Conservation (phyloP, 2,888 invertebrate genomes). For the Fissipunctia ypsillon region DNA sequence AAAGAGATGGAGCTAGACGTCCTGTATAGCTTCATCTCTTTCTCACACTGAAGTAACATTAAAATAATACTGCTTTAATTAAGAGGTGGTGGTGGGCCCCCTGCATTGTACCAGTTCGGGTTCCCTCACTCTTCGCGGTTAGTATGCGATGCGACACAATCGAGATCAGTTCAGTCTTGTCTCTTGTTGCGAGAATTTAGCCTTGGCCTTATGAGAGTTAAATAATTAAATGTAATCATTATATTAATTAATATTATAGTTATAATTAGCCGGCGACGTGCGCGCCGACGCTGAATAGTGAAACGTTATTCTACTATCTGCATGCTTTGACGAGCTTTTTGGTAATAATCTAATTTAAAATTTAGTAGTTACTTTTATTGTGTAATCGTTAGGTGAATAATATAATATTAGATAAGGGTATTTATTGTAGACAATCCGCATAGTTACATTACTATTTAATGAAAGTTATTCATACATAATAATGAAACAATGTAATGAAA, state of each 20-base stretch:
- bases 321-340: slow-evolving; percentile 91
- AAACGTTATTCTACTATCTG: slow-evolving; percentile 89
- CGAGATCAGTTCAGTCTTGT: slow-evolving; percentile 87
- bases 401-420: slow-evolving; percentile 89
- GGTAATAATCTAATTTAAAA: slow-evolving; percentile 90
- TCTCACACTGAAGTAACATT: no score
- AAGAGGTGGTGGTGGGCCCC: no score
- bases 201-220: slow-evolving; percentile 91
- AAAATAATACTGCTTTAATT: no score
- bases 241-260: slow-evolving; percentile 83
- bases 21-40: no score
- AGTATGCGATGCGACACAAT: slow-evolving; percentile 83
- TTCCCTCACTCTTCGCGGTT: slow-evolving; percentile 69
- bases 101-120: slow-evolving; percentile 67
- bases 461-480: slow-evolving; percentile 88
- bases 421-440: slow-evolving; percentile 89
- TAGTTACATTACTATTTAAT: slow-evolving; percentile 88
- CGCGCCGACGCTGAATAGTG: slow-evolving; percentile 88
- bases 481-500: slow-evolving; percentile 86
- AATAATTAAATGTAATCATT: slow-evolving; percentile 89
- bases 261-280: slow-evolving; percentile 82
- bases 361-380: slow-evolving; percentile 89
- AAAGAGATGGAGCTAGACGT: no score
- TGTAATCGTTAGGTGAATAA: slow-evolving; percentile 89
- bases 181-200: slow-evolving; percentile 91